Base-by-base conservation (phyloP, 2,113 vertebrate genomes). In the Cebus imitator region DNA sequence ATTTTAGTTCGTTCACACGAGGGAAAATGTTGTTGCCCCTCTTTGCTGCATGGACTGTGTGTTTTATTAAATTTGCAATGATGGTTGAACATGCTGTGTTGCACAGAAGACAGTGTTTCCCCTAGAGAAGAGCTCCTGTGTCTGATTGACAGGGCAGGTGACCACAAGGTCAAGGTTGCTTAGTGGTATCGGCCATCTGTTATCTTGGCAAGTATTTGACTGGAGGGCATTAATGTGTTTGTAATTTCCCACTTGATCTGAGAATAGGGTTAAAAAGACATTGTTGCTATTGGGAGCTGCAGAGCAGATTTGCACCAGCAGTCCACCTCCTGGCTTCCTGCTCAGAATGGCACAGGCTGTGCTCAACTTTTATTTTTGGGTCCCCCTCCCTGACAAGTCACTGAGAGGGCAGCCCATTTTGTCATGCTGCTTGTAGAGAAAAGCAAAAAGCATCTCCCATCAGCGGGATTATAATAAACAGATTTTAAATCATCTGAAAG, bases 111-210 rank as follows among this genome's bases (percentile, higher is more conserved):
- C 52, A 97, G 32, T 73, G 43, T 92, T 95, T 97, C 96, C 95
- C 89, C 97, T 25, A 79, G 97, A 95, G 96, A 94, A 90, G 95
- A 95, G 94, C 96, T 94, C 93, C 61, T 70, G 78, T 87, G 87
- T 97, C 87, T 97, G 95, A 97, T 88, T 97, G 97, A 94, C 81
- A 94, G 92, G 37, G 13, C 58, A 89, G 96, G 96, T 96, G 96
- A 96, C 95, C 80, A 3, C 58, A 97, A 98, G 98, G 98, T 98
- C 97, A 98, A 97, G 76, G 96, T 97, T 97, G 82, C 87, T 97
- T 84, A 75, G 97, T 98, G 96, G 97, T 98, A 98, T 96, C 32
- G 43, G 45, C 83, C 98, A 91, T 98, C 97, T 98, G 85, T 97
- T 98, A 18, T 72, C 93, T 98, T 96, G 97, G 92, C 96, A 96